These are phyloP conservation scores for Lepus oiostolus DNA, from an alignment of 2,797 vertebrate genomes.

Conservation along the genomic window DNA sequence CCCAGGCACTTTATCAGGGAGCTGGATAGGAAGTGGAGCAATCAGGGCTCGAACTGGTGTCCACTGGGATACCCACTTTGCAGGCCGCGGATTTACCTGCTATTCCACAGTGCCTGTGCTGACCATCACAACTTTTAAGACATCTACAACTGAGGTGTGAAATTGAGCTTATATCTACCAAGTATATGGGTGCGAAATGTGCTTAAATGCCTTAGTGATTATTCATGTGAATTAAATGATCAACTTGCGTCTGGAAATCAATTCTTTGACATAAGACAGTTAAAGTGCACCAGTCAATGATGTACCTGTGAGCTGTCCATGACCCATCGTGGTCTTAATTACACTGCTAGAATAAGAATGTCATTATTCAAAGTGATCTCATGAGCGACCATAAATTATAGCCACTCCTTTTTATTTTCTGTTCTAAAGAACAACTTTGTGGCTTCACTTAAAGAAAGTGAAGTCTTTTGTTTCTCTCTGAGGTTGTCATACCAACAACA, in stretches of 20 bases:
- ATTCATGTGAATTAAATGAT: slow-evolving; percentile 47
- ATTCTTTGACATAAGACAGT: slow-evolving; percentile 31
- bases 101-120: no score
- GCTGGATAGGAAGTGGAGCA: no score
- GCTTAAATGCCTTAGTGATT: neutral
- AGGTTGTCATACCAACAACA: slow-evolving; percentile 88
- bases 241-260: slow-evolving; percentile 62
- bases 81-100: no score
- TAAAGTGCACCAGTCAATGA: slow-evolving; percentile 26
- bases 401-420: slow-evolving; percentile 52
- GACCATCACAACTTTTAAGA: neutral
- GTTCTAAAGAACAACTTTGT: slow-evolving; percentile 68
- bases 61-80: no score
- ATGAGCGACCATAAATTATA: neutral
- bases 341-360: slow-evolving; percentile 57
- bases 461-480: slow-evolving; percentile 76
- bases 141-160: neutral
- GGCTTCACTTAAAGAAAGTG: slow-evolving; percentile 73
- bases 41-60: no score
- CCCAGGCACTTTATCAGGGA: no score
- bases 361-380: neutral
- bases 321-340: slow-evolving; percentile 36
- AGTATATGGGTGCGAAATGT: neutral
- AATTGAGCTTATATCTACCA: neutral
- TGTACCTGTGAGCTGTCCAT: neutral